Percentiles rank a stretch among this genome's conserved stretches.
These are phyloP conservation scores for Sebastiscus tertius DNA, from an alignment of 2,797 vertebrate genomes.

Conservation along the genomic window DNA sequence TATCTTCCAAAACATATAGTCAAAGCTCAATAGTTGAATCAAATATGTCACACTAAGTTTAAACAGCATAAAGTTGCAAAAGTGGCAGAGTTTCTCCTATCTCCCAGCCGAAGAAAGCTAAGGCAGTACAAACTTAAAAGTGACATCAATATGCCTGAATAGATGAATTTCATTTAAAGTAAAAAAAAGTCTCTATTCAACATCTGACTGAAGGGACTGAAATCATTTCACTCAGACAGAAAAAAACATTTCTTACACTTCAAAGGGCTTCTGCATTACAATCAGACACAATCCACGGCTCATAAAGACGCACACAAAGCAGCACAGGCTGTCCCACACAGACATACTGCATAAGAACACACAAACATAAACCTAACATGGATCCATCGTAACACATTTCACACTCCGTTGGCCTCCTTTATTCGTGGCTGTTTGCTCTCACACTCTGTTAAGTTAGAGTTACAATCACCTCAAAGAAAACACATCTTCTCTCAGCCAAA, in stretches of 20 bases:
- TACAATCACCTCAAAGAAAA: constrained; percentile 31
- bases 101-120: not conserved
- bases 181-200: not conserved
- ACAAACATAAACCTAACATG: constrained; percentile 2
- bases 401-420: constrained; percentile 31
- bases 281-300: constrained; percentile 11
- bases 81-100: not conserved
- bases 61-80: not conserved
- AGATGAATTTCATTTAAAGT: not conserved
- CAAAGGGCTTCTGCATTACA: constrained; percentile 21
- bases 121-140: not conserved
- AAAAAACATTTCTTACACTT: constrained; percentile 13
- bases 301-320: not conserved
- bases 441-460: constrained; percentile 29
- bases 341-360: not conserved
- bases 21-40: not conserved
- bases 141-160: not conserved
- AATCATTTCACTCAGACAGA: constrained; percentile 10
- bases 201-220: not conserved
- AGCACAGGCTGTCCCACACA: not conserved
- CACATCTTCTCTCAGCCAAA: not conserved
- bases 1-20: not conserved
- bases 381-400: constrained; percentile 53
- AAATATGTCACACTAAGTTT: not conserved
- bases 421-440: constrained; percentile 24